Evolutionary conservation across 1,140 invertebrate species (phyloP).

Genomic region (Platorchestia sp.): DNA sequence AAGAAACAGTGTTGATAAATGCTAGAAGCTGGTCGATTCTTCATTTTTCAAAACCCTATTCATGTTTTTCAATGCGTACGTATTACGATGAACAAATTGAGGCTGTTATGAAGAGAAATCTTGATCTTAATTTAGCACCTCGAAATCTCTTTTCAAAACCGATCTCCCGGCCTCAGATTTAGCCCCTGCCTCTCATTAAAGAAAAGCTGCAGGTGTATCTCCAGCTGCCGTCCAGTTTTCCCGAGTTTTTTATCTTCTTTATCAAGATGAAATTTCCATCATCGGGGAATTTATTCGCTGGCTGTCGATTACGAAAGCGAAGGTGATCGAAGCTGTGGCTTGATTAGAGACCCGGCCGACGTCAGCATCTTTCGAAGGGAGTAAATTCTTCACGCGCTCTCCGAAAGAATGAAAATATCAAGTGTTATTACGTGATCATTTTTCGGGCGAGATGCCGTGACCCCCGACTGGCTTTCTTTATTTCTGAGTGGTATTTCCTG

Average conservation of each 20-base stretch:
- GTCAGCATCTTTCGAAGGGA: background rate
- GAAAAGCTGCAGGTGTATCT: background rate
- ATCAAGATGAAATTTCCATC: background rate
- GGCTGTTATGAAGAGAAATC: no score
- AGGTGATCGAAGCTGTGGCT: background rate
- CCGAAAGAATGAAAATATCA: background rate
- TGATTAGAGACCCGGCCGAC: background rate
- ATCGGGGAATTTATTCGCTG: slow-evolving; percentile 7
- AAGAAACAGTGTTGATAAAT: no score
- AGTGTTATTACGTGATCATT: background rate
- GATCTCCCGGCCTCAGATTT: background rate
- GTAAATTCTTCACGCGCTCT: background rate
- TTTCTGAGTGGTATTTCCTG: background rate
- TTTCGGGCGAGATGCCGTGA: background rate
- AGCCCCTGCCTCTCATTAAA: background rate
- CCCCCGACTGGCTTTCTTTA: background rate
- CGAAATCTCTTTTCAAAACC: background rate
- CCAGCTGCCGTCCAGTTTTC: background rate
- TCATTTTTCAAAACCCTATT: no score
- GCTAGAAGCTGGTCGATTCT: no score
- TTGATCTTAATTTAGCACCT: background rate
- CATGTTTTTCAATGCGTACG: no score
- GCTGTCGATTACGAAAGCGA: slow-evolving; percentile 27
- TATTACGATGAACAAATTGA: no score
- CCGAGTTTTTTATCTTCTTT: background rate